Conservation (phyloP, 2,888 invertebrate genomes). For the Doris montereyensis region DNA sequence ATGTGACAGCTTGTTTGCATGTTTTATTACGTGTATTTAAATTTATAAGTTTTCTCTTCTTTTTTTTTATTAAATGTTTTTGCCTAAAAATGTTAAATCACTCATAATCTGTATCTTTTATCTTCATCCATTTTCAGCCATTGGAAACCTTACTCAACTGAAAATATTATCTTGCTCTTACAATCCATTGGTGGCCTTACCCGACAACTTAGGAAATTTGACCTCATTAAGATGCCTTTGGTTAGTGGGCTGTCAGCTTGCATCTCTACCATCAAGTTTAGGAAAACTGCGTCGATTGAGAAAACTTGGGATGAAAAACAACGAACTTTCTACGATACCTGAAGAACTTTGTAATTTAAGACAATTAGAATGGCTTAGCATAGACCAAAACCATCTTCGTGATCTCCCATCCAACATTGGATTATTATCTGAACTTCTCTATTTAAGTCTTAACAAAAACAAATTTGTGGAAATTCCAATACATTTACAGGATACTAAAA, state of each 20-base stretch:
- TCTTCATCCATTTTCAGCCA: constrained; percentile 49
- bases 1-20: too few relatives aligned
- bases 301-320: constrained; percentile 62
- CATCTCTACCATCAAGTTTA: constrained; percentile 59
- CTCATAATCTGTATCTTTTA: too few relatives aligned
- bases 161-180: constrained; percentile 50
- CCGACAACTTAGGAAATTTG: constrained; percentile 63
- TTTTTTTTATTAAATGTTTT: too few relatives aligned
- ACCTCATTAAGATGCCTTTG: constrained; percentile 61
- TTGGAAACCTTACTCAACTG: constrained; percentile 56
- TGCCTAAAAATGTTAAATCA: too few relatives aligned
- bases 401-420: constrained; percentile 57
- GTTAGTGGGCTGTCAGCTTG: constrained; percentile 64
- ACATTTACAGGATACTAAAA: constrained; percentile 55
- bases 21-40: too few relatives aligned
- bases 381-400: constrained; percentile 64
- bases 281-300: constrained; percentile 56
- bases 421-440: constrained; percentile 54
- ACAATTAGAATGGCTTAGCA: constrained; percentile 65
- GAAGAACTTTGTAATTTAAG: constrained; percentile 53
- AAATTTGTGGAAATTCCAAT: constrained; percentile 58
- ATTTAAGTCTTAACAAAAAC: constrained; percentile 66
- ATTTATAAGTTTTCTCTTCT: too few relatives aligned
- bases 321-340: constrained; percentile 60
- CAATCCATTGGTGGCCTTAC: constrained; percentile 64